Conservation (phyloP, 1,140 invertebrate genomes). For the Saxidomus purpurata region DNA sequence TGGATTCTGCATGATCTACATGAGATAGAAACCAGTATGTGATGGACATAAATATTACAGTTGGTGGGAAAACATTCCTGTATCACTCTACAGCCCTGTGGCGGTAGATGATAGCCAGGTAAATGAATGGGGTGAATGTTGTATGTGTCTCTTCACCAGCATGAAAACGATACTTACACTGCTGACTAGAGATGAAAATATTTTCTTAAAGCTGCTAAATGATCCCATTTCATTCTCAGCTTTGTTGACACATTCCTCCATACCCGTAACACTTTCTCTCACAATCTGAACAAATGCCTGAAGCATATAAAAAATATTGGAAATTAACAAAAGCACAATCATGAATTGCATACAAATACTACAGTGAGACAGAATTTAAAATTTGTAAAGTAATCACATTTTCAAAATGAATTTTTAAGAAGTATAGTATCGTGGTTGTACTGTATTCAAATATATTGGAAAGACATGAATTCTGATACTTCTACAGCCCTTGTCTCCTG, state of each 20-base stretch:
- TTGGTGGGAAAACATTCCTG: too few relatives aligned
- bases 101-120: too few relatives aligned
- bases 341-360: neutral
- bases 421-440: too few relatives aligned
- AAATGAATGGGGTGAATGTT: too few relatives aligned
- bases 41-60: too few relatives aligned
- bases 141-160: too few relatives aligned
- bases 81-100: too few relatives aligned
- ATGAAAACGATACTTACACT: constrained; percentile 77
- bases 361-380: neutral
- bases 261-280: constrained; percentile 72
- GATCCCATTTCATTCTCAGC: constrained; percentile 82
- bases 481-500: too few relatives aligned
- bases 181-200: constrained; percentile 80
- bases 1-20: too few relatives aligned
- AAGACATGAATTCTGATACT: too few relatives aligned
- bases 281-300: constrained; percentile 82
- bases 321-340: neutral
- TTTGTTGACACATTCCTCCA: constrained; percentile 81
- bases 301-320: constrained; percentile 63
- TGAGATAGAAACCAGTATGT: too few relatives aligned
- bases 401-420: neutral
- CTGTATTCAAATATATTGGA: too few relatives aligned
- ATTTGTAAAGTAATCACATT: neutral
- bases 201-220: constrained; percentile 81